A percentile compares a stretch with the other conserved stretches of the same genome.
Evolutionary conservation across 2,888 invertebrate species (phyloP).

Genomic region (Acrobeloides nanus): DNA sequence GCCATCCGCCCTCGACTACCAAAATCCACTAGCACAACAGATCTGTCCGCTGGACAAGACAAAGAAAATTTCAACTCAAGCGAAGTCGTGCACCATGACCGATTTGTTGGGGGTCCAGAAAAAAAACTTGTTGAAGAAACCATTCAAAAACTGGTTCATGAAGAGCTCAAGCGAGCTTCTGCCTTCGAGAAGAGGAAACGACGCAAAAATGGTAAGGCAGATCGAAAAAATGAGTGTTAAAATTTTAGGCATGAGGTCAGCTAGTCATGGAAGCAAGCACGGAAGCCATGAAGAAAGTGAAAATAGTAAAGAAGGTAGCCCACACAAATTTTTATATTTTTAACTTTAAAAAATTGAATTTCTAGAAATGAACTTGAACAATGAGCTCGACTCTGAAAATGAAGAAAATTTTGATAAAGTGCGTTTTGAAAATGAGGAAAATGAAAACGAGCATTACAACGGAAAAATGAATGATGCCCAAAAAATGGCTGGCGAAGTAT

Average conservation of each 20-base stretch:
- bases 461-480: background rate
- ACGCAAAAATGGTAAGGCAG: background rate
- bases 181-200: background rate
- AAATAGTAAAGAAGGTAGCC: no score
- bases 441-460: background rate
- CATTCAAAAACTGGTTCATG: constrained; percentile 14
- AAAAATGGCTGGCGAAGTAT: constrained; percentile 14
- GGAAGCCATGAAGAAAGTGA: no score
- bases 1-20: constrained; percentile 8
- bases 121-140: constrained; percentile 12
- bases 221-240: no score
- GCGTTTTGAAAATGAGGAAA: background rate
- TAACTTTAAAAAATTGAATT: no score
- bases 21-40: constrained; percentile 23
- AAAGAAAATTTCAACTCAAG: constrained; percentile 3
- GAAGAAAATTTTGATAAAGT: background rate
- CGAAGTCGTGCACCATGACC: constrained; percentile 7
- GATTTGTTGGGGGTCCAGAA: constrained; percentile 2
- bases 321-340: no score
- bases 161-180: constrained; percentile 1
- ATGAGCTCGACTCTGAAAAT: background rate
- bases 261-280: no score
- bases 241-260: no score
- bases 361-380: no score
- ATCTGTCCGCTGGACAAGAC: constrained; percentile 8